A percentile compares a stretch with the other conserved stretches of the same genome.
Evolutionary conservation across 2,113 vertebrate species (phyloP).

Genomic region (Stictonetta naevosa): DNA sequence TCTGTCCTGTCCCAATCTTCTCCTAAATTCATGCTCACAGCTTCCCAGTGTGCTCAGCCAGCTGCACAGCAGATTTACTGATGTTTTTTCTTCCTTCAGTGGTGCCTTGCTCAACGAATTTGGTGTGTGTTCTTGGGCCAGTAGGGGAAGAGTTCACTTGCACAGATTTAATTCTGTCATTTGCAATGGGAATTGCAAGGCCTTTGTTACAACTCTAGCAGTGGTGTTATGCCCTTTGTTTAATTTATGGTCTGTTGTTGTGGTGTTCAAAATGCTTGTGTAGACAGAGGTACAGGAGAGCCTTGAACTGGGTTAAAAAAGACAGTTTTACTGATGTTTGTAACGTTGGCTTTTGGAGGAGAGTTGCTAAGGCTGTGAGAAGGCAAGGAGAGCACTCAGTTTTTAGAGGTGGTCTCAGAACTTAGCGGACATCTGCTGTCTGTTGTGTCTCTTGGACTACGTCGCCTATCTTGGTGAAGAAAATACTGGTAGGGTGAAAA

Average conservation of each 20-base stretch:
- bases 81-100: slow-evolving; percentile 14
- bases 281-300: slow-evolving; percentile 6
- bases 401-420: not conserved
- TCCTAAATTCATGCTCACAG: not conserved
- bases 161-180: slow-evolving; percentile 21
- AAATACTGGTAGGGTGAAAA: not conserved
- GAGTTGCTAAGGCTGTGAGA: not conserved
- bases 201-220: slow-evolving; percentile 40
- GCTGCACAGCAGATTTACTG: slow-evolving; percentile 44
- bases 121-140: slow-evolving; percentile 8
- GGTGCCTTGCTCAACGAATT: slow-evolving; percentile 50
- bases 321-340: not conserved
- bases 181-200: slow-evolving; percentile 15
- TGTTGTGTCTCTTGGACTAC: not conserved
- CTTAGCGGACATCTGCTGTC: not conserved
- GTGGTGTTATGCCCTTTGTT: slow-evolving; percentile 4
- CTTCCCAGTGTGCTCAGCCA: slow-evolving; percentile 12
- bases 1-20: not conserved
- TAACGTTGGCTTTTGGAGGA: not conserved
- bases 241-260: slow-evolving; percentile 49
- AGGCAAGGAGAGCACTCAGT: not conserved
- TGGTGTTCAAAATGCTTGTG: slow-evolving; percentile 34
- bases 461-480: not conserved
- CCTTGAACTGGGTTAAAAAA: slow-evolving; percentile 8
- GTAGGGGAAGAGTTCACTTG: slow-evolving; percentile 45